These are phyloP conservation scores for Diarsia rubi DNA, from an alignment of 2,888 invertebrate species.

Conservation along the genomic window DNA sequence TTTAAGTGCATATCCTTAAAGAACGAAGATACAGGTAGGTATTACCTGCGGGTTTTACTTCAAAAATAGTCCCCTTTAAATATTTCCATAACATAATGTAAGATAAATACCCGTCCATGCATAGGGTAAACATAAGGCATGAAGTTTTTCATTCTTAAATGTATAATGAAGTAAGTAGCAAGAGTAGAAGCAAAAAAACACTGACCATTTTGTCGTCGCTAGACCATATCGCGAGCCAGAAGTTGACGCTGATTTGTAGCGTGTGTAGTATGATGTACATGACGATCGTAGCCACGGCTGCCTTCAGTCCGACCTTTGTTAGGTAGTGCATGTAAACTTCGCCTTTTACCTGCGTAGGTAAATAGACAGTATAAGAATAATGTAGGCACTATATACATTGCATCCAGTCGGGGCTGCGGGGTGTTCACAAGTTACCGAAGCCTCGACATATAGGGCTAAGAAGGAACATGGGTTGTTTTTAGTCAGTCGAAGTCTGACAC, in stretches of 20 bases:
- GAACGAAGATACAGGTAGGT: too few relatives aligned
- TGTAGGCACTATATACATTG: background rate
- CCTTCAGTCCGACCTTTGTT: conserved; percentile 94
- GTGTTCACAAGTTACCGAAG: too few relatives aligned
- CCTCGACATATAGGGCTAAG: too few relatives aligned
- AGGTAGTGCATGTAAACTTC: conserved; percentile 97
- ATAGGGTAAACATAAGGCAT: background rate
- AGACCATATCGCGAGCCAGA: conserved; percentile 96
- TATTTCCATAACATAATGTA: background rate
- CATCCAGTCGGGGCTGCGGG: too few relatives aligned
- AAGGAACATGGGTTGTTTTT: too few relatives aligned
- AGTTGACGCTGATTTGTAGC: conserved; percentile 96
- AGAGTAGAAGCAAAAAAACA: conserved; percentile 15
- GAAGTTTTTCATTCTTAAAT: background rate
- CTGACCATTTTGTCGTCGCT: conserved; percentile 90
- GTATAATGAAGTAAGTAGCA: background rate
- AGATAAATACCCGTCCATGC: background rate
- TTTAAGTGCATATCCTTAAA: background rate
- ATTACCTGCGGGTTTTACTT: background rate
- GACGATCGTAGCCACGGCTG: conserved; percentile 93
- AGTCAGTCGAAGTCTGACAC: too few relatives aligned
- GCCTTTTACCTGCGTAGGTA: conserved; percentile 93
- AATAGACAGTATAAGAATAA: background rate
- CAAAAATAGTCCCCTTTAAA: background rate
- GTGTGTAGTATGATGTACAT: conserved; percentile 95